Evolutionary conservation across 2,113 vertebrate species (phyloP).

Genomic region (Pluvialis apricaria): DNA sequence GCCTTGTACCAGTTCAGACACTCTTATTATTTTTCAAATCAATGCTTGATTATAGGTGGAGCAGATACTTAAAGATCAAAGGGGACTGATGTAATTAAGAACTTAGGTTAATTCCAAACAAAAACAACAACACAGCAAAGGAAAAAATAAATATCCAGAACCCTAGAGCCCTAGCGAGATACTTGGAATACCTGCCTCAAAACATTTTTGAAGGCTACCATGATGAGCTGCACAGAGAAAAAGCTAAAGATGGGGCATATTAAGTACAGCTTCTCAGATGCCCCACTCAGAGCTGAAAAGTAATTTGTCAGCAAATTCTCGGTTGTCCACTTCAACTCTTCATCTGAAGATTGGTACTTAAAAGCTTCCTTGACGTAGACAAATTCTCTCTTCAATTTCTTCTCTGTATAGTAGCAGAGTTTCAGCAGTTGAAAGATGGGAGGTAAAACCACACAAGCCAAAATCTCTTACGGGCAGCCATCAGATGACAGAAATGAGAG

Average conservation of each 20-base stretch:
- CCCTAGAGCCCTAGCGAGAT: not conserved
- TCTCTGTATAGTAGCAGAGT: not conserved
- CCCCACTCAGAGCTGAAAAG: not conserved
- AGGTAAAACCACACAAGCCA: not conserved
- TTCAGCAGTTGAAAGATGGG: not conserved
- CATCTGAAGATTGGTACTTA: not conserved
- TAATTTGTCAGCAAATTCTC: not conserved
- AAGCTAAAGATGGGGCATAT: not conserved
- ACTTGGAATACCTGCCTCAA: not conserved
- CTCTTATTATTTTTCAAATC: not conserved
- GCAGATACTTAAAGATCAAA: not conserved
- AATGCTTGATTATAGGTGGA: not conserved
- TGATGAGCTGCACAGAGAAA: not conserved
- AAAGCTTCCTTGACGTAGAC: not conserved
- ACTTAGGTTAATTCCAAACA: not conserved
- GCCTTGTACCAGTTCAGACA: not conserved
- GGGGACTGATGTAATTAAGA: not conserved
- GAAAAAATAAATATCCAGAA: not conserved
- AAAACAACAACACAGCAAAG: not conserved
- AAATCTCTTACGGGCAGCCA: not conserved
- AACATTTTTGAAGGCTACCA: not conserved
- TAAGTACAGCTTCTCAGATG: not conserved
- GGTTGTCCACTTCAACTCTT: not conserved
- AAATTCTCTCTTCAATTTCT: not conserved
- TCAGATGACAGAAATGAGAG: not conserved